Percentiles rank a stretch among this genome's conserved stretches.
These are phyloP conservation scores for Trinorchestia longiramus DNA, from an alignment of 1,140 invertebrate genomes.

Conservation along the genomic window DNA sequence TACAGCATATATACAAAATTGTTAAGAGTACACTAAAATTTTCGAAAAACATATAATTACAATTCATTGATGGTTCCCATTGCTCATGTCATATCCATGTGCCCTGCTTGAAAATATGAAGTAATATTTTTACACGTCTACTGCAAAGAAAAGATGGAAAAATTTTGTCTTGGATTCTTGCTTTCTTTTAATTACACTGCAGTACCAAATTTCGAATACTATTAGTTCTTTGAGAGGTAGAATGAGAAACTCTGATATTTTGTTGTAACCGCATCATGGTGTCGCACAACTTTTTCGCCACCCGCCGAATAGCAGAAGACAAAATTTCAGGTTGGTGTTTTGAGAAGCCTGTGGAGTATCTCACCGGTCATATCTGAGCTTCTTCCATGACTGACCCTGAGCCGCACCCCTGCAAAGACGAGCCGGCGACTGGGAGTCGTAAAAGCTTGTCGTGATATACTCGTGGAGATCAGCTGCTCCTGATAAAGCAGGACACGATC, in stretches of 20 bases:
- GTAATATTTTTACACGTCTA: too few relatives aligned
- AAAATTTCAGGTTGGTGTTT: not conserved
- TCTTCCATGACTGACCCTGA: not conserved
- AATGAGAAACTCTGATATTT: not conserved
- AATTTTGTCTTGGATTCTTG: too few relatives aligned
- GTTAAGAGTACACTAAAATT: too few relatives aligned
- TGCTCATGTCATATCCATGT: too few relatives aligned
- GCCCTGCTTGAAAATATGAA: too few relatives aligned
- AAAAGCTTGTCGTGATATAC: conserved; percentile 40
- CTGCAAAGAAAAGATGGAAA: too few relatives aligned
- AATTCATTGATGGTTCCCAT: too few relatives aligned
- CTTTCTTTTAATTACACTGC: not conserved
- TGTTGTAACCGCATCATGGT: not conserved
- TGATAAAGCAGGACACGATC: conserved; percentile 31
- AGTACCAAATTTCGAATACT: not conserved
- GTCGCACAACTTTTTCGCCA: not conserved
- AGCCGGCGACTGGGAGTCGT: not conserved
- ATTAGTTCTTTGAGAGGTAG: not conserved
- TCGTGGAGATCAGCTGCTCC: not conserved
- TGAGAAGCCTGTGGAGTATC: not conserved
- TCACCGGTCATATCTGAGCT: not conserved
- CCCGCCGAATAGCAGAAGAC: not conserved
- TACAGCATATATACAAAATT: too few relatives aligned
- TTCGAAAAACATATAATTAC: too few relatives aligned
- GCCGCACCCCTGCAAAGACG: not conserved